These are phyloP conservation scores for Pseudococcus longispinus DNA, from an alignment of 2,888 invertebrate species.

Conservation along the genomic window DNA sequence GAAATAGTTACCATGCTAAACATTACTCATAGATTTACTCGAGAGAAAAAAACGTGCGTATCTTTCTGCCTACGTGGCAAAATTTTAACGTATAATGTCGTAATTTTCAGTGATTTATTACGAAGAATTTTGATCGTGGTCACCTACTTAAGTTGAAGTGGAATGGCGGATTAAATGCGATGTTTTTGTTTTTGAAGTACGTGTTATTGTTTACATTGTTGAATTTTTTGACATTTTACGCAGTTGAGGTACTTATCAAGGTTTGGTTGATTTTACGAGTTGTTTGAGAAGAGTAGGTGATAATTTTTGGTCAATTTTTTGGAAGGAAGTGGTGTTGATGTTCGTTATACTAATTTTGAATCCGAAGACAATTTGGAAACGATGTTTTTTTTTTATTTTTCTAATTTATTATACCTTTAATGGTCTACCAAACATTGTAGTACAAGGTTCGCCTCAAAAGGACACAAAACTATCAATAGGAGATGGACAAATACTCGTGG, in stretches of 20 bases:
- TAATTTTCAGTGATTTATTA: neutral
- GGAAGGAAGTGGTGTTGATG: too few relatives aligned
- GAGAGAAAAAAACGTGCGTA: neutral
- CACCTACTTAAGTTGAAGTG: neutral
- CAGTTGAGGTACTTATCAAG: neutral
- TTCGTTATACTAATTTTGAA: too few relatives aligned
- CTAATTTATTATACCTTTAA: too few relatives aligned
- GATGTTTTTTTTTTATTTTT: too few relatives aligned
- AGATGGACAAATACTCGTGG: too few relatives aligned
- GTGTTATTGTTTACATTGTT: neutral
- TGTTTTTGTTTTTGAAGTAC: neutral
- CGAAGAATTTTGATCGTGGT: neutral
- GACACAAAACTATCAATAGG: too few relatives aligned
- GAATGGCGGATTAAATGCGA: neutral
- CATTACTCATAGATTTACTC: neutral
- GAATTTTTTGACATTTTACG: neutral
- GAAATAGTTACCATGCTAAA: neutral
- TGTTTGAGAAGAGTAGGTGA: too few relatives aligned
- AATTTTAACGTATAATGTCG: neutral
- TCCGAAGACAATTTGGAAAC: too few relatives aligned
- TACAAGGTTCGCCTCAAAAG: too few relatives aligned
- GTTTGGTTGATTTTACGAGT: neutral
- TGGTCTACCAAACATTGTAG: too few relatives aligned
- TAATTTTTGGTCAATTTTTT: too few relatives aligned
- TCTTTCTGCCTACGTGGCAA: neutral